Evolutionary conservation across 2,797 vertebrate genomes (phyloP).

Genomic region (Megalops cyprinoides): DNA sequence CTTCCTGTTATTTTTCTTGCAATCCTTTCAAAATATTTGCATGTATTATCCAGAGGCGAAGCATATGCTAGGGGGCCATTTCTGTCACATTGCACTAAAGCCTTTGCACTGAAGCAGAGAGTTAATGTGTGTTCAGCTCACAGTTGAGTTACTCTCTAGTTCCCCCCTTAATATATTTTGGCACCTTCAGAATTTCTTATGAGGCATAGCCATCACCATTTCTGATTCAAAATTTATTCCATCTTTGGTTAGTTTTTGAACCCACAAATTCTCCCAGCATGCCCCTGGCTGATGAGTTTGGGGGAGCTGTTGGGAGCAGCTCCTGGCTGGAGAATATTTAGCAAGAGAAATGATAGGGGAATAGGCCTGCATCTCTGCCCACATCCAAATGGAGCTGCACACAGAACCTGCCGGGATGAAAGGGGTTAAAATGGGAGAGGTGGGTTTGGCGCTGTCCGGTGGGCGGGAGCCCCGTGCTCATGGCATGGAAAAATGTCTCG

Average conservation of each 20-base stretch:
- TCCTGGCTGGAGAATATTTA: background rate
- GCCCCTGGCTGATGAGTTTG: background rate
- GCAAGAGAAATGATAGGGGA: background rate
- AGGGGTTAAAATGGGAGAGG: constrained; percentile 8
- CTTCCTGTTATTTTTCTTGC: constrained; percentile 16
- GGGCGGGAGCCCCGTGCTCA: background rate
- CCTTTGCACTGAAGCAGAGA: background rate
- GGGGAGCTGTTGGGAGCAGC: background rate
- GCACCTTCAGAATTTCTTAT: background rate
- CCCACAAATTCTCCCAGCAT: background rate
- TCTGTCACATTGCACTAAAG: background rate
- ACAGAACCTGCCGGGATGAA: background rate
- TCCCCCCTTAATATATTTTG: background rate
- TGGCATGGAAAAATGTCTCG: constrained; percentile 29
- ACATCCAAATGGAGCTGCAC: background rate
- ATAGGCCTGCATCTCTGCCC: background rate
- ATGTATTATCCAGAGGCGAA: background rate
- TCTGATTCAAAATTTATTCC: background rate
- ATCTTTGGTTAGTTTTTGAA: background rate
- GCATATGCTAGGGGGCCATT: background rate
- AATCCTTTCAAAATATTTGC: constrained; percentile 19
- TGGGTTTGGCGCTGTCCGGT: background rate
- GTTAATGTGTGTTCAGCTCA: background rate
- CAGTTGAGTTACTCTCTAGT: background rate
- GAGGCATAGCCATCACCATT: background rate